Percentiles rank a stretch among this genome's conserved stretches.
Conservation (phyloP, 2,888 invertebrate genomes). For the Anodontia alba region DNA sequence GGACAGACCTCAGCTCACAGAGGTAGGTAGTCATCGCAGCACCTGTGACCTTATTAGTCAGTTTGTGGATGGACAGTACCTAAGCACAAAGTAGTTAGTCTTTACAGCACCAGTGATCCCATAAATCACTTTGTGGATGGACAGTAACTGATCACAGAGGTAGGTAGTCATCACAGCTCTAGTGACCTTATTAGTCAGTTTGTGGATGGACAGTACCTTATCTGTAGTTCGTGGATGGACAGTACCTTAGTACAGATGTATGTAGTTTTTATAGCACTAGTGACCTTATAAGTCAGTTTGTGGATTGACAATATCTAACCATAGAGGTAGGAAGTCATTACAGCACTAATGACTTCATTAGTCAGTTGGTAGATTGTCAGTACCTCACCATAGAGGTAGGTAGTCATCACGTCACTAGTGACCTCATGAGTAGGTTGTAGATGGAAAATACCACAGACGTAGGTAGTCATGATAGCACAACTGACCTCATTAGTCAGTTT, state of each 20-base stretch:
- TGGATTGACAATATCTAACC: conserved; percentile 74
- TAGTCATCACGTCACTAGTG: too few species aligned
- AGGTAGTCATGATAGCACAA: conserved; percentile 68
- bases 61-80: conserved; percentile 72
- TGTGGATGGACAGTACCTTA: conserved; percentile 66
- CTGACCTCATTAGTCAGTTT: conserved; percentile 76
- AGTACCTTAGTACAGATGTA: conserved; percentile 74
- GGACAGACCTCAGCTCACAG: conserved; percentile 66
- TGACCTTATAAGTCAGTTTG: conserved; percentile 75
- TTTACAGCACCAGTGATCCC: conserved; percentile 74
- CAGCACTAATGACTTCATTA: conserved; percentile 71
- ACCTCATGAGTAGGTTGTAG: too few species aligned
- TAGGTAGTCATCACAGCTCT: conserved; percentile 70
- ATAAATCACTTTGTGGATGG: conserved; percentile 74
- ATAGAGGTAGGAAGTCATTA: conserved; percentile 65
- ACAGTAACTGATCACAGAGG: conserved; percentile 74
- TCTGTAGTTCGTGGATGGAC: conserved; percentile 59
- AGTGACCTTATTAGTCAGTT: conserved; percentile 77
- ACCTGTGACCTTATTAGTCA: conserved; percentile 78
- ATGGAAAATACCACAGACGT: conserved; percentile 57
- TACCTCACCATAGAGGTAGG: conserved; percentile 26
- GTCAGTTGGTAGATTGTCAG: conserved; percentile 73
- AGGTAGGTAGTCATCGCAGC: conserved; percentile 64
- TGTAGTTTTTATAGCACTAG: conserved; percentile 55
- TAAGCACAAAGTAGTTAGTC: conserved; percentile 71